Conservation (phyloP, 2,113 vertebrate species). For the Anolis carolinensis region DNA sequence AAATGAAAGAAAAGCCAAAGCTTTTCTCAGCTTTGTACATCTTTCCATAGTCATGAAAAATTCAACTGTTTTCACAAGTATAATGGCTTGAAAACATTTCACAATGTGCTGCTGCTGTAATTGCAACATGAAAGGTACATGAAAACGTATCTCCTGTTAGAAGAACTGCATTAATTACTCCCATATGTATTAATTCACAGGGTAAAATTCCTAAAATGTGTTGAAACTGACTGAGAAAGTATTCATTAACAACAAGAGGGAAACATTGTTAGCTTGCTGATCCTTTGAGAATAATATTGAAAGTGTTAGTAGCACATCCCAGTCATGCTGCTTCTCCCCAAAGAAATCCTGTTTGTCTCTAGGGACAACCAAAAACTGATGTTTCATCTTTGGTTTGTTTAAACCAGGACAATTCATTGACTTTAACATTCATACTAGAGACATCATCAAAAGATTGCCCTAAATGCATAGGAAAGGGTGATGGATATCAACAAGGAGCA, state of each 20-base stretch:
- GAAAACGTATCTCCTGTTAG: conserved; percentile 26
- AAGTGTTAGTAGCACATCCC: background rate
- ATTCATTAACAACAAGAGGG: conserved; percentile 20
- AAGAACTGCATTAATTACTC: conserved; percentile 44
- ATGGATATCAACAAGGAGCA: background rate
- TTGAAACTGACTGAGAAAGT: conserved; percentile 44
- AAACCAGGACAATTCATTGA: background rate
- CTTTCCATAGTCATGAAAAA: background rate
- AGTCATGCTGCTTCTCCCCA: background rate
- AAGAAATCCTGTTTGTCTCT: conserved; percentile 14
- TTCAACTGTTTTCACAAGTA: conserved; percentile 8
- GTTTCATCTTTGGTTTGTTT: conserved; percentile 3
- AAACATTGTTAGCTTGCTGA: conserved; percentile 30
- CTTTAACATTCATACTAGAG: background rate
- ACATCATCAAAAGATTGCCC: background rate
- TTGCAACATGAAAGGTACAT: conserved; percentile 7
- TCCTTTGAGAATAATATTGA: conserved; percentile 32
- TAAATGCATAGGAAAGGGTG: background rate
- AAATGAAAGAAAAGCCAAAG: background rate
- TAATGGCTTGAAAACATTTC: conserved; percentile 50
- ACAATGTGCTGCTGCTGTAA: conserved; percentile 24
- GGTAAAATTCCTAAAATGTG: conserved; percentile 56
- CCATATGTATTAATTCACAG: conserved; percentile 52
- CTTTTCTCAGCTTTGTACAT: conserved; percentile 18
- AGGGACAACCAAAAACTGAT: conserved; percentile 18